phyloP scores from a whole-genome alignment of 2,888 invertebrate genomes.

The Orthosia incerta region DNA sequence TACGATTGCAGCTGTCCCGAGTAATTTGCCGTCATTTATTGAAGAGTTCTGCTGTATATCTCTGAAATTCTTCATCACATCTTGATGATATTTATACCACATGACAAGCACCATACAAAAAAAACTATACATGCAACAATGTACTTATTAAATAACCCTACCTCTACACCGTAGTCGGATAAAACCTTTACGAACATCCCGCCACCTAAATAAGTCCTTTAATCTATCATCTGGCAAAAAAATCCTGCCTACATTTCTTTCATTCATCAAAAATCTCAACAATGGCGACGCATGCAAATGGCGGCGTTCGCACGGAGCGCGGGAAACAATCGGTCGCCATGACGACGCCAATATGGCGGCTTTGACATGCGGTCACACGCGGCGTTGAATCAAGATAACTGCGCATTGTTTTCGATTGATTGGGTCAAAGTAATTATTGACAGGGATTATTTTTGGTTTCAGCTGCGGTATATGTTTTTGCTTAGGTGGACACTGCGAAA shows the following conservation, averaged over 20 bases:
- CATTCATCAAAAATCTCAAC: conserved; percentile 65
- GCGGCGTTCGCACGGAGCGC: conserved; percentile 69
- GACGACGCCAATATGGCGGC: conserved; percentile 74
- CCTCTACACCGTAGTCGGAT: too few species aligned
- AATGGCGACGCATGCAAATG: conserved; percentile 65
- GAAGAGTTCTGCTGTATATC: too few species aligned
- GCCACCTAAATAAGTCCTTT: conserved; percentile 18
- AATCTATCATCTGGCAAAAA: conserved; percentile 41
- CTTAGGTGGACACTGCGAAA: background rate
- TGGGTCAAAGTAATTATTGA: conserved; percentile 57
- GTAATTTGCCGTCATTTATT: too few species aligned
- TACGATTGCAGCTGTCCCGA: too few species aligned
- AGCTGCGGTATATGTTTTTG: background rate
- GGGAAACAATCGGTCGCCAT: conserved; percentile 74
- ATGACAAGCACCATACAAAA: too few species aligned
- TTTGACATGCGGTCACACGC: conserved; percentile 71
- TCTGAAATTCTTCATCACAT: too few species aligned
- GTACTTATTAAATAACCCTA: background rate
- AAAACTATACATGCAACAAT: too few species aligned
- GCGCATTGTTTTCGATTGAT: conserved; percentile 61
- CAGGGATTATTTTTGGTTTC: conserved; percentile 26
- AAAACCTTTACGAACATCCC: conserved; percentile 3
- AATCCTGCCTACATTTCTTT: conserved; percentile 45
- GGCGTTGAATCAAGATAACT: conserved; percentile 65
- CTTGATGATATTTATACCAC: too few species aligned